These are phyloP conservation scores for Clavelina lepadiformis DNA, from an alignment of 23 tunicate genomes.

Conservation along the genomic window DNA sequence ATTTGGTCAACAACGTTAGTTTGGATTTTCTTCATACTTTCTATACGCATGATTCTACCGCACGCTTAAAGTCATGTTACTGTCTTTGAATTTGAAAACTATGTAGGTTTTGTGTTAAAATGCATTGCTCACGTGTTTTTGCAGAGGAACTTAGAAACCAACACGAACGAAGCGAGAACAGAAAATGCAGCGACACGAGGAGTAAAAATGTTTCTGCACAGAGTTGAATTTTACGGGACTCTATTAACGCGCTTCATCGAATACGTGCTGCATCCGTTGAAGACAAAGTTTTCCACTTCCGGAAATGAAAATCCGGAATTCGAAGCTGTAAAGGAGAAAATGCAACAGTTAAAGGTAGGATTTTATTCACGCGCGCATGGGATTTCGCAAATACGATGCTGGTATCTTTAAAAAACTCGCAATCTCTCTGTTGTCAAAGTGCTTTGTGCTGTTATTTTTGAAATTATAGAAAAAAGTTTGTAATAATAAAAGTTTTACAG, in stretches of 20 bases:
- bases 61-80: too few species aligned
- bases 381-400: too few species aligned
- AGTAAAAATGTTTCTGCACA: conserved; percentile 57
- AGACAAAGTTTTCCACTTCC: conserved; percentile 27
- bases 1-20: too few species aligned
- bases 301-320: conserved; percentile 31
- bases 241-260: conserved; percentile 59
- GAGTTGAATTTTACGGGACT: conserved; percentile 77
- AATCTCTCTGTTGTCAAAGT: not conserved
- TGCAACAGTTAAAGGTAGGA: conserved; percentile 58
- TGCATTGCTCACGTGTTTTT: too few species aligned
- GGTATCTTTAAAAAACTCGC: not conserved
- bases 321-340: conserved; percentile 42
- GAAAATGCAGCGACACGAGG: conserved; percentile 91
- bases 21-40: too few species aligned
- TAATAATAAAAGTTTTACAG: not conserved
- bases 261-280: conserved; percentile 46
- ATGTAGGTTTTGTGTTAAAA: too few species aligned
- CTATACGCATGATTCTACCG: too few species aligned
- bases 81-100: too few species aligned
- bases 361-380: too few species aligned
- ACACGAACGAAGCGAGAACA: conserved; percentile 37
- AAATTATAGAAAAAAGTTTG: not conserved
- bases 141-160: conserved; percentile 75
- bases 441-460: not conserved